phyloP scores from a whole-genome alignment of 1,140 invertebrate species.

The Ceratina japonica region DNA sequence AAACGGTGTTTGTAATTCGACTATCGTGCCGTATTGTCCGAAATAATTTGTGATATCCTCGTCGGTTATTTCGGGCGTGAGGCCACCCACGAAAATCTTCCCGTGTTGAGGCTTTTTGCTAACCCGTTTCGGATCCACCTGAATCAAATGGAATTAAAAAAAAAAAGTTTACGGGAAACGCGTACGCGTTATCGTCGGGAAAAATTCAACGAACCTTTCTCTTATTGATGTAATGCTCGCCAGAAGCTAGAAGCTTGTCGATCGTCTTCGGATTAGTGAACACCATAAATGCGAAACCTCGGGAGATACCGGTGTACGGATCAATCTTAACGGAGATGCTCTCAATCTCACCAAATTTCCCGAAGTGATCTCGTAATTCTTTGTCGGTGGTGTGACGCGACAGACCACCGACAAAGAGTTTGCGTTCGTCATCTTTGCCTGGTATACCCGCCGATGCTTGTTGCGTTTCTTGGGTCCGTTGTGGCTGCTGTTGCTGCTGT shows the following conservation, averaged over 20 bases:
- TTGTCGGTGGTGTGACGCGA: conserved; percentile 79
- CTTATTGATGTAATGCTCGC: conserved; percentile 83
- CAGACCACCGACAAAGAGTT: conserved; percentile 79
- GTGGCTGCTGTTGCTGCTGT: conserved; percentile 50
- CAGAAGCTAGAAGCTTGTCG: conserved; percentile 81
- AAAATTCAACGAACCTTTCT: conserved; percentile 77
- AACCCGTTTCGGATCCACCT: conserved; percentile 84
- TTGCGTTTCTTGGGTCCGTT: conserved; percentile 4
- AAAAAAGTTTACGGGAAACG: not conserved
- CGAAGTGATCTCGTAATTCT: conserved; percentile 83
- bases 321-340: conserved; percentile 85
- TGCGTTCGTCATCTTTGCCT: conserved; percentile 79
- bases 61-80: conserved; percentile 83
- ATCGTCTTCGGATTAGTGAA: conserved; percentile 83
- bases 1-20: conserved; percentile 85
- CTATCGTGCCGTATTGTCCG: conserved; percentile 82
- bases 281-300: conserved; percentile 87
- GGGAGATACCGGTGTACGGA: conserved; percentile 82
- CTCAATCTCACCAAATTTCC: conserved; percentile 83
- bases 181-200: no score
- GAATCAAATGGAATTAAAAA: not conserved
- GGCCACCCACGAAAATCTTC: conserved; percentile 86
- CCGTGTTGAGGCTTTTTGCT: conserved; percentile 82
- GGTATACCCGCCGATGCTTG: conserved; percentile 78
- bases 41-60: conserved; percentile 84